Conservation (phyloP, 2,113 vertebrate species). For the Burhinus oedicnemus region DNA sequence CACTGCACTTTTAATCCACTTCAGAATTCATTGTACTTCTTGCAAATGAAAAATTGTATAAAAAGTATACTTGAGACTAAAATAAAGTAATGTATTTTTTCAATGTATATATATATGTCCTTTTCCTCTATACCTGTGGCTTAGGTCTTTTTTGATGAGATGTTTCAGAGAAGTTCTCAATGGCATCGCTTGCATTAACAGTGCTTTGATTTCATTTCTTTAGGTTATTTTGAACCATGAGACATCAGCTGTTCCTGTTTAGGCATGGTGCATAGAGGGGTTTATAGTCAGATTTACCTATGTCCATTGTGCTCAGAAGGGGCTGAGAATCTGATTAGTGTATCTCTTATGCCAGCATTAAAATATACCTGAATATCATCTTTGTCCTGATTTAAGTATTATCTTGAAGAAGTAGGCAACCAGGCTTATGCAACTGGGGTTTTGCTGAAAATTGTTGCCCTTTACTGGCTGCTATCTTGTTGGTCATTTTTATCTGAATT, state of each 20-base stretch:
- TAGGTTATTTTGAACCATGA: background rate
- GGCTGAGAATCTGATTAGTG: background rate
- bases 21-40: background rate
- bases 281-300: background rate
- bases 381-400: background rate
- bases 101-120: background rate
- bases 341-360: background rate
- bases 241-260: background rate
- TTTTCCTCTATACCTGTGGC: background rate
- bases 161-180: background rate
- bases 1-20: background rate
- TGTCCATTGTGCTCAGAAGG: background rate
- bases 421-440: background rate
- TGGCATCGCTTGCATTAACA: background rate
- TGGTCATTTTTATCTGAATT: background rate
- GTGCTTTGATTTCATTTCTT: background rate
- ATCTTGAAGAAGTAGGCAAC: background rate
- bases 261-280: background rate
- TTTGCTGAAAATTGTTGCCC: background rate
- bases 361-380: background rate
- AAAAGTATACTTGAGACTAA: background rate
- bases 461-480: background rate
- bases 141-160: background rate
- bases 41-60: background rate
- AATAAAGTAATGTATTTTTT: background rate